Evolutionary conservation across 1,140 invertebrate species (phyloP).

Genomic region (Drosophila pseudoananassae): DNA sequence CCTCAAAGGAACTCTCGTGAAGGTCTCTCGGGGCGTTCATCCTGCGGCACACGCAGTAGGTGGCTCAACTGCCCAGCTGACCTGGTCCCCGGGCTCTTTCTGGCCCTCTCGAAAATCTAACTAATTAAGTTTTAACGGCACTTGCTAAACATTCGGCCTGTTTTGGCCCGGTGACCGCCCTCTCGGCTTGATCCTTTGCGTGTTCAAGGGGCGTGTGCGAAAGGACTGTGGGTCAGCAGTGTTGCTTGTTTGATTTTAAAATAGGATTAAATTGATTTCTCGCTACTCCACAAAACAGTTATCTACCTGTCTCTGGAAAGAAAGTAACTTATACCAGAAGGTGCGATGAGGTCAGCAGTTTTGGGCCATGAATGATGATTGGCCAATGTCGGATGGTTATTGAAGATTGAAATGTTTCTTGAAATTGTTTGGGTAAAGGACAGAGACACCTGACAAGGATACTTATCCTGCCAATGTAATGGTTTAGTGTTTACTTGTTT

Average conservation of each 20-base stretch:
- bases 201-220: slow-evolving; percentile 60
- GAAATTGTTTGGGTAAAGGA: slow-evolving; percentile 26
- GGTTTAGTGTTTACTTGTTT: neutral
- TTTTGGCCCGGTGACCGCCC: slow-evolving; percentile 14
- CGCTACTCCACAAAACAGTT: slow-evolving; percentile 55
- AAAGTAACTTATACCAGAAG: slow-evolving; percentile 9
- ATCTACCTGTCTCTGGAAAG: slow-evolving; percentile 27
- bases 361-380: slow-evolving; percentile 49
- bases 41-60: slow-evolving; percentile 72
- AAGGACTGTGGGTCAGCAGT: slow-evolving; percentile 30
- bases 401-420: slow-evolving; percentile 65
- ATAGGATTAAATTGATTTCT: slow-evolving; percentile 81
- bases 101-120: slow-evolving; percentile 57
- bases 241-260: slow-evolving; percentile 66
- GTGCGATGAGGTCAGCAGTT: slow-evolving; percentile 68
- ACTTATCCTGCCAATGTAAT: neutral
- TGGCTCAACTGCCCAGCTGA: slow-evolving; percentile 36
- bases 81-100: slow-evolving; percentile 5
- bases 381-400: slow-evolving; percentile 12
- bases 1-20: slow-evolving; percentile 22
- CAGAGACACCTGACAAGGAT: slow-evolving; percentile 13
- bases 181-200: slow-evolving; percentile 19
- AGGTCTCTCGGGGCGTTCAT: slow-evolving; percentile 65
- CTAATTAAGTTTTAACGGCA: slow-evolving; percentile 81
- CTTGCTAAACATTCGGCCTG: slow-evolving; percentile 63